A percentile compares a stretch with the other conserved stretches of the same genome.
phyloP scores from a whole-genome alignment of 2,113 vertebrate species.

The Pleuronectes platessa region DNA sequence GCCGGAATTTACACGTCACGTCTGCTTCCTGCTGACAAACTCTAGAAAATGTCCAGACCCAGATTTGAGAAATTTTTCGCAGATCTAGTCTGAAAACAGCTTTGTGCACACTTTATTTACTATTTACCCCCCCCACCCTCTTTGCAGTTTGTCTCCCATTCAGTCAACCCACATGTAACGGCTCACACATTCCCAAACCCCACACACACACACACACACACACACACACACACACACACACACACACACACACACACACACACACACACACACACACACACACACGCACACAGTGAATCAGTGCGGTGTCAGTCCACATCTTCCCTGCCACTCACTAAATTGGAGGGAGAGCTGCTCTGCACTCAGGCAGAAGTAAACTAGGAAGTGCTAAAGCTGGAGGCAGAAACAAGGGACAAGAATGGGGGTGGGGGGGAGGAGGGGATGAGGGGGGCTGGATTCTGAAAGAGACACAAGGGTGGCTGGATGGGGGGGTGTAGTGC shows the following conservation, averaged over 20 bases:
- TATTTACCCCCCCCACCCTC: neutral
- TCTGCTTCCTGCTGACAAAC: no score
- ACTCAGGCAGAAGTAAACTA: conserved; percentile 92
- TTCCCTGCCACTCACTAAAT: conserved; percentile 86
- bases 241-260: conserved; percentile 11
- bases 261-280: conserved; percentile 17
- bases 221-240: no score
- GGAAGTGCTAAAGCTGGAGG: conserved; percentile 86
- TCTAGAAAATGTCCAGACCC: no score
- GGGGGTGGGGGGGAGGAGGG: conserved; percentile 12
- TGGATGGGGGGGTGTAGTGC: conserved; percentile 14
- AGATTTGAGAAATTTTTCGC: no score
- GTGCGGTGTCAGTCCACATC: conserved; percentile 76
- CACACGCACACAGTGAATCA: conserved; percentile 49
- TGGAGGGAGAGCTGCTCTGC: conserved; percentile 84
- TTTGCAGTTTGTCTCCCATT: conserved; percentile 7
- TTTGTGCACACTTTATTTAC: neutral
- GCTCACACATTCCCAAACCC: conserved; percentile 4
- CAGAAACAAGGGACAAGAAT: conserved; percentile 59
- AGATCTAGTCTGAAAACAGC: no score
- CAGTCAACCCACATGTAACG: neutral
- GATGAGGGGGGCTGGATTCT: conserved; percentile 23
- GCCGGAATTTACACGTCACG: no score
- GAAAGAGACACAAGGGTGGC: conserved; percentile 41
- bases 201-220: conserved; percentile 9